A percentile compares a stretch with the other conserved stretches of the same genome.
Evolutionary conservation across 2,113 vertebrate genomes (phyloP).

Genomic region (Myrmophylax atrothorax): DNA sequence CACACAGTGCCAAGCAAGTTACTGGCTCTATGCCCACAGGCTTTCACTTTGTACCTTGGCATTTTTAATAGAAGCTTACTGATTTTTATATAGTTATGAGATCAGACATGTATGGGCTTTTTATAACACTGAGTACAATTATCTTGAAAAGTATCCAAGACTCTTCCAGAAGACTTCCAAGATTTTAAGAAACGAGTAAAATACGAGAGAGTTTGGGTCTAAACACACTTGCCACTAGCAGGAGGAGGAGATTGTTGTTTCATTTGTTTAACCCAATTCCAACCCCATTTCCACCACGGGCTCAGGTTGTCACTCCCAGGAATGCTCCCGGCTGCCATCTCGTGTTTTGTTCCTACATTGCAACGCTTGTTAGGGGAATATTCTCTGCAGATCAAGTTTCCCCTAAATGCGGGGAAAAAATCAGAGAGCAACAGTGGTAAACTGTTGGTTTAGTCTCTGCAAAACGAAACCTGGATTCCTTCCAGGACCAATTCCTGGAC

Average conservation of each 20-base stretch:
- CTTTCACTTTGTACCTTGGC: neutral
- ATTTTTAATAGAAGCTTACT: neutral
- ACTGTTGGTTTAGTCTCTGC: neutral
- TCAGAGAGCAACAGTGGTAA: neutral
- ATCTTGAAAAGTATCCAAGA: neutral
- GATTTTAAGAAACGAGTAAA: neutral
- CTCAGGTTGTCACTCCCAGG: neutral
- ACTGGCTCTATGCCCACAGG: neutral
- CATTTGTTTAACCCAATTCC: neutral
- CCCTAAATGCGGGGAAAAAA: fast-evolving
- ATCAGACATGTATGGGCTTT: neutral
- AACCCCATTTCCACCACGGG: neutral
- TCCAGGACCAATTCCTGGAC: neutral
- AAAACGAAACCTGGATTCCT: neutral
- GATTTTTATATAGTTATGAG: neutral
- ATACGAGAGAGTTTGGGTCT: neutral
- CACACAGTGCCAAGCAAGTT: neutral
- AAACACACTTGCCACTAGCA: neutral
- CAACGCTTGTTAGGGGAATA: neutral
- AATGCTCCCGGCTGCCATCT: slow-evolving; percentile 50
- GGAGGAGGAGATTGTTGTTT: neutral
- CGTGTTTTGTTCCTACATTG: neutral
- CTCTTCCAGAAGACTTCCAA: neutral
- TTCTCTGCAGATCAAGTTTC: neutral
- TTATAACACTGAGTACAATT: neutral